Base-by-base conservation (phyloP, 2,888 invertebrate genomes). In the Amblyteles armatorius region DNA sequence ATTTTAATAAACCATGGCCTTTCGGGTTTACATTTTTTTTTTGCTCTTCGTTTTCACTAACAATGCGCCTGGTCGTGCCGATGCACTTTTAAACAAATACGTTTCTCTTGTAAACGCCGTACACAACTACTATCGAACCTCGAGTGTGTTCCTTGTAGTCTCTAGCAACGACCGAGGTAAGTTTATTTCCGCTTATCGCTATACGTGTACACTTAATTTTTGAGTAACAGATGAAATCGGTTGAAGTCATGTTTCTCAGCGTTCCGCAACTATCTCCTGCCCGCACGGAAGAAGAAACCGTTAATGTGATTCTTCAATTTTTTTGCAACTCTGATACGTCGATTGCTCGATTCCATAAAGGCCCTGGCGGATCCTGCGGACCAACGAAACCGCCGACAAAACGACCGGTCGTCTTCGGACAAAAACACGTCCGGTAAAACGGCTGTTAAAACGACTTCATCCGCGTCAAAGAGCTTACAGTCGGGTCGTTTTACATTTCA, bases 81-180 rank as follows among this genome's bases (percentile, higher is more conserved):
- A 69, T 48, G 13, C 57, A 26, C 5, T 1, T n/a, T 69, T 26
- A 2, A 44, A 33, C 2, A 26, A 44, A 69, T 78, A 78, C 13
- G 6, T 48, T 29, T 19, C 78, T 9, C 29, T 78, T 1, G 69
- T 69, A 82, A 60, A 67, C 11, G 88, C 88, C 6, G 81, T 90
- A 33, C 84, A 86, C 60, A 74, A 76, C 2, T 84, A 87, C 84
- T 89, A 90, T 65, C 40, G 22, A 48, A 84, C 90, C 6, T 86
- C 88, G 0, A 88, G 89, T 52, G 77, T 90, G 26, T 74, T 89
- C 65, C 87, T 90, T 16, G 79, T 88, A 19, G 80, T 74, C 26
- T 79, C 88, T 2, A 40, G 48, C 9, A 68, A 68, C 22, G 68
- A 50, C 33, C 57, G 9, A 19, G n/a, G 82, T 76, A 40, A 82